Percentiles rank a stretch among this genome's conserved stretches.
phyloP scores from a whole-genome alignment of 2,797 vertebrate species.

The Semotilus atromaculatus region DNA sequence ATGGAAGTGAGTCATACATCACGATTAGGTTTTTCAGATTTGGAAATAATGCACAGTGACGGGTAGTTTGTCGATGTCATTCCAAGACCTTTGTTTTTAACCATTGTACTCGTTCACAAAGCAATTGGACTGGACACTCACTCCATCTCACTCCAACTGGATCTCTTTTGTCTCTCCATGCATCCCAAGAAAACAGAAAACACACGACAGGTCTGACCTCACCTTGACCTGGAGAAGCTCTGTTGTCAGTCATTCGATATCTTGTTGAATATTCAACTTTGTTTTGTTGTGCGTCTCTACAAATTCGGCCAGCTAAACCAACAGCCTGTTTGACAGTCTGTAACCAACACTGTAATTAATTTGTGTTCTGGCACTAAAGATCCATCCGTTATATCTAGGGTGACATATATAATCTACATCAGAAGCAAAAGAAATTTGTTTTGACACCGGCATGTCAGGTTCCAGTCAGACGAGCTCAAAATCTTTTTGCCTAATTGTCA shows the following conservation, averaged over 20 bases:
- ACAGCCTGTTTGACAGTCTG: not conserved
- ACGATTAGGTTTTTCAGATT: conserved; percentile 6
- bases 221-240: not conserved
- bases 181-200: not conserved
- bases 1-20: conserved; percentile 32
- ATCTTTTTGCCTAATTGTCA: conserved; percentile 68
- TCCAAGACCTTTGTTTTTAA: conserved; percentile 25
- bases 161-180: not conserved
- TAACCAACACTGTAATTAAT: not conserved
- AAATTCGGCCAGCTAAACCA: not conserved
- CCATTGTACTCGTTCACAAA: not conserved
- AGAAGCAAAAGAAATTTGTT: conserved; percentile 37
- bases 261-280: conserved; percentile 20
- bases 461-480: conserved; percentile 65
- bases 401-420: conserved; percentile 36
- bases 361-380: not conserved
- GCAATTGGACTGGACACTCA: not conserved
- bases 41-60: conserved; percentile 30
- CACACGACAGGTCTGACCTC: not conserved
- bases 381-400: conserved; percentile 29
- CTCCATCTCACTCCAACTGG: conserved; percentile 11
- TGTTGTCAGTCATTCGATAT: conserved; percentile 22
- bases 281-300: not conserved
- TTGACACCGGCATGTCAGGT: conserved; percentile 63
- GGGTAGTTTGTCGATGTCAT: conserved; percentile 36